Conservation (phyloP, 2,113 vertebrate genomes). For the Nicator chloris region DNA sequence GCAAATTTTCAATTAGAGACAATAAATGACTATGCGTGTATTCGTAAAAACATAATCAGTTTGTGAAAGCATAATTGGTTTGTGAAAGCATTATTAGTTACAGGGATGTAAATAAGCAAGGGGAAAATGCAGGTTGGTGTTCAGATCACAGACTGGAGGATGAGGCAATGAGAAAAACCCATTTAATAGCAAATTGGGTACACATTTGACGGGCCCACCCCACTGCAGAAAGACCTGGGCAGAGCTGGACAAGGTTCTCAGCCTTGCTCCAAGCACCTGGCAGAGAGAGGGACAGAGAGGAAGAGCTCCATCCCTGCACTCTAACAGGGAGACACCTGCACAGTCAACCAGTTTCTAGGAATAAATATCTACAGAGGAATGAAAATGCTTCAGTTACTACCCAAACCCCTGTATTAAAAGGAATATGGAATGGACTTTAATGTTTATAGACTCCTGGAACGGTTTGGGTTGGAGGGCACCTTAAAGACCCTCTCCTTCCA, state of each 20-base stretch:
- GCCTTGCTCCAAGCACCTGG: background rate
- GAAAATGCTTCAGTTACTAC: background rate
- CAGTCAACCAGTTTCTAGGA: background rate
- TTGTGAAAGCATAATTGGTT: background rate
- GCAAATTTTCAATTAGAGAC: background rate
- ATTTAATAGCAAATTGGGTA: background rate
- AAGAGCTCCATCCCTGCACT: background rate
- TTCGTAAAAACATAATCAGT: background rate
- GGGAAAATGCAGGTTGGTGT: background rate
- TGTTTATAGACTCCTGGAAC: background rate
- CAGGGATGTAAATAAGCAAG: background rate
- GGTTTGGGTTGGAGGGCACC: background rate
- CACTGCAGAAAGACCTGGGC: background rate
- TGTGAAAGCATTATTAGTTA: background rate
- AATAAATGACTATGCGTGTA: background rate
- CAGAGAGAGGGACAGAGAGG: background rate
- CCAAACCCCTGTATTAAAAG: background rate
- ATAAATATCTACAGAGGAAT: background rate
- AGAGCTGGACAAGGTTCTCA: background rate
- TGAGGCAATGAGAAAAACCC: background rate
- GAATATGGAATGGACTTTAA: background rate
- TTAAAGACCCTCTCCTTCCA: background rate
- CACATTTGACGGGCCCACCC: background rate
- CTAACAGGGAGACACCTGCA: background rate
- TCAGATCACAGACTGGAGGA: background rate